Evolutionary conservation across 2,797 vertebrate genomes (phyloP), one percentile per base, ranked within the genome.

Genomic region (Moxostoma hubbsi): DNA sequence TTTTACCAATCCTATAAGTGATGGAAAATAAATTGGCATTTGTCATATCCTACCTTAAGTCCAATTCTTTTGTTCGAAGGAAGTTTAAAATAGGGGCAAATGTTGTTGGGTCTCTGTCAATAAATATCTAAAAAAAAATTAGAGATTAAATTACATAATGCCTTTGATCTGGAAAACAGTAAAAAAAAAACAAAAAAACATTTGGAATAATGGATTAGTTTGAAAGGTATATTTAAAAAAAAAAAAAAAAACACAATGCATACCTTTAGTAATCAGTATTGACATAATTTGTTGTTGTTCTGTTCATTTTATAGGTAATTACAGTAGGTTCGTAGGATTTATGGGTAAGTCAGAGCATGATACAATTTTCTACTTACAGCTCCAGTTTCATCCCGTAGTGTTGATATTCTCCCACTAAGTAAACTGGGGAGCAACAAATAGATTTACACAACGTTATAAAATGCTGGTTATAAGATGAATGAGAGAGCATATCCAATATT

Each of bases 31-130:
- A 58, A 66, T 12, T 24, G 2, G 10, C 24, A 53, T 45, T n/a
- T 55, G 50, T n/a, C 11, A 70, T 13, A 83, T 79, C 91, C 93
- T 93, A 99, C 98, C 98, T 89, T 85, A 99, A 89, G 82, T 99
- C 98, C 87, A 99, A 90, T 86, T 99, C 98, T 92, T 99, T 99
- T 85, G 98, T 99, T 87, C 98, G 93, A 86, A 99, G 98, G 89
- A 99, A 99, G 93, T 99, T 99, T 90, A 99, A 90, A 91, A 99
- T 99, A 67, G 98, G 98, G 87, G 96, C 97, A 93, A 99, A 99
- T 45, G 97, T 97, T 86, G 97, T 95, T 1, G 98, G 98, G 88
- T 99, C 98, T 89, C 98, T 92, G 90, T 99, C 98, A 89, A 99
- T 99, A 95, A 99, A 99, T 94, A 99, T 99, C 98, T 99, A 5